Base-by-base conservation (phyloP, 2,888 invertebrate genomes). In the Nymphalis polychloros region DNA sequence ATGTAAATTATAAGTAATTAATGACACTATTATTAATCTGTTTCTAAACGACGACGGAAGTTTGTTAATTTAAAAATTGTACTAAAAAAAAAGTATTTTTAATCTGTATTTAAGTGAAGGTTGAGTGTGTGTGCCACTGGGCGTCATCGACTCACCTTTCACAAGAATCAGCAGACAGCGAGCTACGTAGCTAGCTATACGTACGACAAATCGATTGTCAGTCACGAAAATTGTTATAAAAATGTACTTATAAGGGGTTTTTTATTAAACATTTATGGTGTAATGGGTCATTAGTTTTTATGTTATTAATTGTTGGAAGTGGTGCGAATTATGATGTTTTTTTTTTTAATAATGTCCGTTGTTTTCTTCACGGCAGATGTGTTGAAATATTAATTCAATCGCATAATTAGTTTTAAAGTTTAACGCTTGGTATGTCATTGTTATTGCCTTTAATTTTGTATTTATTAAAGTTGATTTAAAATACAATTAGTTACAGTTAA, bases 111-210 rank as follows among this genome's bases (percentile, higher is more conserved):
- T 35, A 67, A 67, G 41, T 20, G 8, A 20, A 23, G 46, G 55
- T 69, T 53, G 62, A 31, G n/a, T n/a, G 31, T 63, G 55, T 48
- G 79, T 78, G 68, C 27, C 59, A 76, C 66, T 69, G 74, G 78
- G 72, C 79, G 73, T 75, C 78, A 77, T 78, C 76, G 78, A 81
- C 80, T 80, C 81, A 79, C 76, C 82, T 84, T 84, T 82, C 81
- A 80, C 78, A 76, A 78, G 79, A 79, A 80, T 79, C 77, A 78
- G 76, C 77, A 78, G 72, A 79, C 81, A 77, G 72, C 71, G 70
- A 72, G 72, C 72, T 75, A 73, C 67, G 63, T 69, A 69, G 63
- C 67, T 61, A 60, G 55, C 23, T 57, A 50, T 16, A 63, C 48
- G 20, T 65, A 68, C 57, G 47, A 50, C 57, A 59, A 64, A 67